Evolutionary conservation across 2,797 vertebrate genomes (phyloP).

Genomic region (Danio choprae): DNA sequence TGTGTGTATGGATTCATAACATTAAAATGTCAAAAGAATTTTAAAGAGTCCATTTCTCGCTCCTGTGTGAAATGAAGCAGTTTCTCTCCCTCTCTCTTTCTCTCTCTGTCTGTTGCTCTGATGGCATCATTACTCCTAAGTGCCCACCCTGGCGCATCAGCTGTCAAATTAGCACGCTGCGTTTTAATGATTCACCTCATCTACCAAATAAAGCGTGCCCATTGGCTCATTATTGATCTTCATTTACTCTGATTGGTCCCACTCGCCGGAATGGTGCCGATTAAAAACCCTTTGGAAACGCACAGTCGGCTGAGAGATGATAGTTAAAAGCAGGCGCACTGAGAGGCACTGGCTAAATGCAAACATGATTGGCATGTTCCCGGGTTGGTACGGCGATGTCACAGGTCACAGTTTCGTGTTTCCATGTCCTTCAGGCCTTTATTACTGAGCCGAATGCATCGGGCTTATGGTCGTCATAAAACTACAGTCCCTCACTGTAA

Average conservation of each 20-base stretch:
- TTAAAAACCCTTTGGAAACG: slow-evolving; percentile 61
- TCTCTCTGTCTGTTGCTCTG: slow-evolving; percentile 48
- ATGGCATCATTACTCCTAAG: slow-evolving; percentile 65
- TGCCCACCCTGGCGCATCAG: slow-evolving; percentile 55
- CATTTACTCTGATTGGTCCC: slow-evolving; percentile 65
- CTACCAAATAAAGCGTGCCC: slow-evolving; percentile 62
- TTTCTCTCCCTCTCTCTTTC: not conserved
- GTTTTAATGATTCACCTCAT: slow-evolving; percentile 65
- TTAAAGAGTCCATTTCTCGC: slow-evolving; percentile 23
- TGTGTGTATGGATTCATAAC: slow-evolving; percentile 45
- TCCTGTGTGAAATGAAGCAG: slow-evolving; percentile 51
- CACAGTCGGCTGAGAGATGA: slow-evolving; percentile 33
- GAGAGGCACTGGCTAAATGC: slow-evolving; percentile 22
- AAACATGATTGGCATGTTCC: slow-evolving; percentile 45
- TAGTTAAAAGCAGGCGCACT: not conserved
- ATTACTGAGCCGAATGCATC: slow-evolving; percentile 46
- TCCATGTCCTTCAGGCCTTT: slow-evolving; percentile 48
- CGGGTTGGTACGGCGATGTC: slow-evolving; percentile 26
- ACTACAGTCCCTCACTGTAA: slow-evolving; percentile 45
- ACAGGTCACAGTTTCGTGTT: slow-evolving; percentile 17
- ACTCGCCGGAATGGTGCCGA: slow-evolving; percentile 51
- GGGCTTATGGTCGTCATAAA: slow-evolving; percentile 55
- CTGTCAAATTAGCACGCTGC: slow-evolving; percentile 64
- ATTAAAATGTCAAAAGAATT: slow-evolving; percentile 45
- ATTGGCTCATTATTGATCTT: slow-evolving; percentile 67